Percentiles rank a stretch among this genome's conserved stretches.
phyloP scores from a whole-genome alignment of 23 tunicate genomes.

The Corella eumyota region DNA sequence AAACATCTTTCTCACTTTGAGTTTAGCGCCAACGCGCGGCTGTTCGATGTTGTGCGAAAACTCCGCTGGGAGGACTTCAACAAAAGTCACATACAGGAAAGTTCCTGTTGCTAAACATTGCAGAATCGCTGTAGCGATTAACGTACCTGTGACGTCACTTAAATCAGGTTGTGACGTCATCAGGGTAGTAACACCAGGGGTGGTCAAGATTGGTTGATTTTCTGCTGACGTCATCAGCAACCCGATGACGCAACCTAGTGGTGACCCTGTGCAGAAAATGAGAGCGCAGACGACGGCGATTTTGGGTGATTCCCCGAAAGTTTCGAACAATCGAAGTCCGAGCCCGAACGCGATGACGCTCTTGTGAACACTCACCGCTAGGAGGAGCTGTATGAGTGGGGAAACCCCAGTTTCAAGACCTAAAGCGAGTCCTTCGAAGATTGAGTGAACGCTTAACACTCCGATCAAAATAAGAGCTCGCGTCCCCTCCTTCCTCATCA shows the following conservation, averaged over 20 bases:
- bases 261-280: slow-evolving; percentile 71
- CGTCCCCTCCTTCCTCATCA: slow-evolving; percentile 8
- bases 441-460: slow-evolving; percentile 65
- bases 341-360: slow-evolving; percentile 61
- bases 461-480: slow-evolving; percentile 31
- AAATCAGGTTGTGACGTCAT: background rate
- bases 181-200: background rate
- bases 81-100: slow-evolving; percentile 74
- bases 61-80: slow-evolving; percentile 76
- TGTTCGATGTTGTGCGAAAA: slow-evolving; percentile 41
- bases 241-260: slow-evolving; percentile 68
- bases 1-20: slow-evolving; percentile 12
- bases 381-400: slow-evolving; percentile 30
- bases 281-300: slow-evolving; percentile 32
- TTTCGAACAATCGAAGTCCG: slow-evolving; percentile 65
- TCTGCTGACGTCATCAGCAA: slow-evolving; percentile 9
- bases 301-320: slow-evolving; percentile 14
- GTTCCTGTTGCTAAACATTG: slow-evolving; percentile 79
- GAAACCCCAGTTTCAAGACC: slow-evolving; percentile 35
- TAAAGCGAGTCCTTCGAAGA: slow-evolving; percentile 81
- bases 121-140: slow-evolving; percentile 38
- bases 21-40: background rate
- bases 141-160: slow-evolving; percentile 8
- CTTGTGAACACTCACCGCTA: slow-evolving; percentile 64
- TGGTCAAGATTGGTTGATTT: background rate